phyloP scores from a whole-genome alignment of 1,140 invertebrate species.

The Tenebrio molitor region DNA sequence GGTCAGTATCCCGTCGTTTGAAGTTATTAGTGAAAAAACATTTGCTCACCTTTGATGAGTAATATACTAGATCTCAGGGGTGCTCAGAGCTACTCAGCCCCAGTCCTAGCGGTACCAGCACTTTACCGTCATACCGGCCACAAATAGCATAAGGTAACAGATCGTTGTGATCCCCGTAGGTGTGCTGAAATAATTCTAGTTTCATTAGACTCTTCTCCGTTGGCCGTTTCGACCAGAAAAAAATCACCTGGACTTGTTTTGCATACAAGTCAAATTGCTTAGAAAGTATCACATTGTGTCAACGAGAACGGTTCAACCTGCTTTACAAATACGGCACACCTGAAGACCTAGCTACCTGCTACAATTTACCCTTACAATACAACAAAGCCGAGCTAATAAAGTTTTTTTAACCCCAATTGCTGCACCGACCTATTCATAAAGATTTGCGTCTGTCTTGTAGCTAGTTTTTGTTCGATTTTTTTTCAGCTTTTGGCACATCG shows the following conservation, averaged over 20 bases:
- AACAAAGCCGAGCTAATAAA: slow-evolving; percentile 43
- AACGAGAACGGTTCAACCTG: slow-evolving; percentile 42
- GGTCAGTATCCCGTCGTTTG: slow-evolving; percentile 42
- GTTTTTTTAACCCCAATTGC: slow-evolving; percentile 42
- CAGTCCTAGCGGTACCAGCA: slow-evolving; percentile 48
- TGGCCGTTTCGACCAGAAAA: slow-evolving; percentile 24
- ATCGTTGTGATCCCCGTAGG: slow-evolving; percentile 23
- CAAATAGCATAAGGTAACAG: slow-evolving; percentile 36
- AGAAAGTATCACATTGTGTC: slow-evolving; percentile 34
- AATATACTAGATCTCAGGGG: slow-evolving; percentile 40
- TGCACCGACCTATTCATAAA: slow-evolving; percentile 28
- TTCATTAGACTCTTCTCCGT: slow-evolving; percentile 1
- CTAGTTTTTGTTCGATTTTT: slow-evolving; percentile 38
- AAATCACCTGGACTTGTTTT: slow-evolving; percentile 43
- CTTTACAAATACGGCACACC: slow-evolving; percentile 42
- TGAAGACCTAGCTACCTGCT: slow-evolving; percentile 43
- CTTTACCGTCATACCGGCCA: slow-evolving; percentile 13
- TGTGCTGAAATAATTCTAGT: neutral
- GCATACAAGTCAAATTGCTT: slow-evolving; percentile 40
- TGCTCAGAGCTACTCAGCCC: slow-evolving; percentile 33
- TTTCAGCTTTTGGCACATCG: slow-evolving; percentile 17
- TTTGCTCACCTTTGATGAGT: slow-evolving; percentile 45
- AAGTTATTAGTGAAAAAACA: slow-evolving; percentile 40
- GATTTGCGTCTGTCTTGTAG: slow-evolving; percentile 45
- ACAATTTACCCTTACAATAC: slow-evolving; percentile 42